These are phyloP conservation scores for Oncorhynchus nerka DNA, from an alignment of 2,113 vertebrate genomes.

Conservation along the genomic window DNA sequence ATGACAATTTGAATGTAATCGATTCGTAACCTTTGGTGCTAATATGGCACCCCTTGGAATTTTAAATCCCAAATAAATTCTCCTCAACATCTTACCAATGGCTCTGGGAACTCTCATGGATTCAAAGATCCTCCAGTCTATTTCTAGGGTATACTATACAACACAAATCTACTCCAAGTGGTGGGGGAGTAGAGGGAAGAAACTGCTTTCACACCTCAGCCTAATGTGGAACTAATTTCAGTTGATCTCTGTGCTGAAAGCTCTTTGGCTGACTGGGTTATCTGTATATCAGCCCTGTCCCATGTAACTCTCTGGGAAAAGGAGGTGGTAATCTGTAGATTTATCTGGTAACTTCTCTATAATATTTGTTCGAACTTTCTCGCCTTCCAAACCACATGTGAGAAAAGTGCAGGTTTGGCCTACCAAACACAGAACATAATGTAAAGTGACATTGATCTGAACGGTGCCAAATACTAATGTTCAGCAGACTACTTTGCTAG, in stretches of 20 bases:
- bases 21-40: too few relatives aligned
- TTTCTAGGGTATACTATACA: background rate
- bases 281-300: background rate
- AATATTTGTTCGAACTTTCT: background rate
- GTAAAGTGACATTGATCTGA: background rate
- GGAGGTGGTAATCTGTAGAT: constrained; percentile 11
- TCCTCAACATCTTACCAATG: too few relatives aligned
- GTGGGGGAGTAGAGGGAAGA: background rate
- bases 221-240: constrained; percentile 6
- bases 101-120: background rate
- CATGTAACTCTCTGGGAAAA: background rate
- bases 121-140: background rate
- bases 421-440: background rate
- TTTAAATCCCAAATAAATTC: too few relatives aligned
- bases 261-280: background rate
- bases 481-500: too few relatives aligned
- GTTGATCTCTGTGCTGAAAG: constrained; percentile 13
- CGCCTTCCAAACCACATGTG: too few relatives aligned
- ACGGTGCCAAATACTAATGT: background rate
- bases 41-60: too few relatives aligned
- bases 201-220: constrained; percentile 3
- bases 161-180: constrained; percentile 1
- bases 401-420: background rate
- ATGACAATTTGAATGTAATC: too few relatives aligned
- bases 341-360: constrained; percentile 5